Base-by-base conservation (phyloP, 2,888 invertebrate species). In the Idaea aversata region DNA sequence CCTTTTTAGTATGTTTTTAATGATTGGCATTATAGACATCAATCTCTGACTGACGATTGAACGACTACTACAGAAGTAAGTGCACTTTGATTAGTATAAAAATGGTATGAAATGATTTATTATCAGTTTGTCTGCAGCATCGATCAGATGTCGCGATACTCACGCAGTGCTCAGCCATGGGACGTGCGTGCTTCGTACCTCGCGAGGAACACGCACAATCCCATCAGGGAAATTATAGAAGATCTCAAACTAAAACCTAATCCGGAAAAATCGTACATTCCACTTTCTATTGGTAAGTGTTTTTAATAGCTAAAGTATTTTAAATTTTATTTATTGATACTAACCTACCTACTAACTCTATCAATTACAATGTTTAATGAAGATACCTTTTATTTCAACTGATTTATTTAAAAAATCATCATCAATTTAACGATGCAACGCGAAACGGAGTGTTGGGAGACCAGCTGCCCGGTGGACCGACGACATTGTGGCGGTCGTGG, bases 221-320 rank as follows among this genome's bases (percentile, higher is more conserved):
- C 98, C 47, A 99, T 99, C 80, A 95, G 99, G 68, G 95, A 95
- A 71, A 96, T 99, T 73, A 96, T 99, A 61, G 99, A 99, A 82
- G 95, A 96, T 75, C 94, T 99, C 81, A 95, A 96, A 77, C 94
- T 99, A 57, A 95, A 96, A 73, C 99, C 98, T 0, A 98, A 99
- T 92, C 98, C 99, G 4, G 94, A 96, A 57, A 99, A 99, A 86
- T 93, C 94, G 63, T 95, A 99, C 93, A 99, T 99, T 77, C 96
- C 98, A 4, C 93, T 98, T 47, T 98, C 98, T 58, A 95, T 98
- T 78, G 98, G 98, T 98, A 83, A 95, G 97, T 94, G 57, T 2
- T 10, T 67, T 62, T 25, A 16, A 61, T 59, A n/a, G 59, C 47
- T 15, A 25, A n/a, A 59, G 3, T n/a, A 38, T 36, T 10, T 64